A percentile compares a stretch with the other conserved stretches of the same genome.
Conservation (phyloP, 2,113 vertebrate species). For the Diglossa brunneiventris region DNA sequence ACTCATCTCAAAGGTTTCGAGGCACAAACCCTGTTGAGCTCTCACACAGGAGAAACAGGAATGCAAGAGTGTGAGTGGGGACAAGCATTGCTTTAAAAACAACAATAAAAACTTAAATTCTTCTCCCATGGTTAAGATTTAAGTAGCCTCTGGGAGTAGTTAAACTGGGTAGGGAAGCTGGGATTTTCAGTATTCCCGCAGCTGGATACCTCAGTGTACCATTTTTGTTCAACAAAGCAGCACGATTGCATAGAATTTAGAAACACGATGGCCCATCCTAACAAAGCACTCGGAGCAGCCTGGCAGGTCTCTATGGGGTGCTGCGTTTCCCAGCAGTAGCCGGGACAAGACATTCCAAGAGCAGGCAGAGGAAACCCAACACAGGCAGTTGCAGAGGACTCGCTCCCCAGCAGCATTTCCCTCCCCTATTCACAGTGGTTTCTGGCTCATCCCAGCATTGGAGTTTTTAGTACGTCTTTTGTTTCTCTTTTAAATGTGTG, state of each 20-base stretch:
- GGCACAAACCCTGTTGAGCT: background rate
- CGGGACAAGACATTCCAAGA: background rate
- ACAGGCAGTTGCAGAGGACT: background rate
- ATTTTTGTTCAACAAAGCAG: background rate
- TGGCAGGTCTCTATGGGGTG: background rate
- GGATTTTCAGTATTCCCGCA: background rate
- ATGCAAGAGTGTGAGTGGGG: background rate
- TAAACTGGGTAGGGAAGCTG: background rate
- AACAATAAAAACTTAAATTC: background rate
- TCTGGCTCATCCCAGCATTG: background rate
- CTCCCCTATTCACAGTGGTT: conserved; percentile 37
- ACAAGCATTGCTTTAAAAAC: background rate
- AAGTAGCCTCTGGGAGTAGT: background rate
- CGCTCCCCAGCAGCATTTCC: conserved; percentile 13
- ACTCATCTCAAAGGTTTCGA: background rate
- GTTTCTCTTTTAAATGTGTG: conserved; percentile 32
- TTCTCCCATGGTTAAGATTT: background rate
- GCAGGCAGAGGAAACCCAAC: conserved; percentile 14
- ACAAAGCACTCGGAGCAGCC: background rate
- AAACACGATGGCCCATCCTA: background rate
- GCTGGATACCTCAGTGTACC: conserved; percentile 4
- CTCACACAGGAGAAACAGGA: background rate
- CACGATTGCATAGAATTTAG: background rate
- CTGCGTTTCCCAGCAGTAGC: conserved; percentile 25
- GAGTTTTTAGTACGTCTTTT: conserved; percentile 34